phyloP scores from a whole-genome alignment of 2,888 invertebrate species.

The Dynastes grantii region DNA sequence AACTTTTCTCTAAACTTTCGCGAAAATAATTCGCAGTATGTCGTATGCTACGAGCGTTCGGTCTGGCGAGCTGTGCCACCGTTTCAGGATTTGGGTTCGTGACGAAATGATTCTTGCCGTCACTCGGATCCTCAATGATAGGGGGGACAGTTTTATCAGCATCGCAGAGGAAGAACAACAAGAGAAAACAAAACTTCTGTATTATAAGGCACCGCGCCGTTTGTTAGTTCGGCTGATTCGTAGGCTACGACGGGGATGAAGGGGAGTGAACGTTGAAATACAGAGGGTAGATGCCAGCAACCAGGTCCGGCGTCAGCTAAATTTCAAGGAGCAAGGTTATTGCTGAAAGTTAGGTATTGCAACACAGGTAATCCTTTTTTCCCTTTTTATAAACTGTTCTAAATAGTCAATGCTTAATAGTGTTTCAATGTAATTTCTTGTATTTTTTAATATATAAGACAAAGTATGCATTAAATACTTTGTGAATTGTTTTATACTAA shows the following conservation, averaged over 20 bases:
- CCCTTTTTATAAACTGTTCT: too few species aligned
- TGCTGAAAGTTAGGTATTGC: too few species aligned
- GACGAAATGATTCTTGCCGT: constrained; percentile 42
- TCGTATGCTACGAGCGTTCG: not conserved
- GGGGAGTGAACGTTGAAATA: constrained; percentile 23
- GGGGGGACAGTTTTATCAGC: constrained; percentile 24
- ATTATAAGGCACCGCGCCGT: constrained; percentile 36
- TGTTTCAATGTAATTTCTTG: too few species aligned
- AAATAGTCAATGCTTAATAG: too few species aligned
- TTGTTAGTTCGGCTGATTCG: constrained; percentile 29
- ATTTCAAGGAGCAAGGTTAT: not conserved
- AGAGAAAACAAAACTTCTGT: constrained; percentile 44
- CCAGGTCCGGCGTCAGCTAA: not conserved
- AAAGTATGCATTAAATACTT: too few species aligned
- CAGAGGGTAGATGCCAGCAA: constrained; percentile 26
- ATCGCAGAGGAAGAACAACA: constrained; percentile 18
- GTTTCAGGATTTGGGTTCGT: constrained; percentile 35
- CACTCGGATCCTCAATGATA: constrained; percentile 20
- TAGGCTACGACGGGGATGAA: not conserved
- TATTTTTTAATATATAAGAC: too few species aligned
- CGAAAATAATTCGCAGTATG: constrained; percentile 22
- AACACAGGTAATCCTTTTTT: too few species aligned
- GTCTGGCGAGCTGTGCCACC: not conserved
- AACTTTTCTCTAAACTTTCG: constrained; percentile 35
- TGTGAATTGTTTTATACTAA: too few species aligned